phyloP scores from a whole-genome alignment of 2,888 invertebrate species.

The Osedax fenrisi region DNA sequence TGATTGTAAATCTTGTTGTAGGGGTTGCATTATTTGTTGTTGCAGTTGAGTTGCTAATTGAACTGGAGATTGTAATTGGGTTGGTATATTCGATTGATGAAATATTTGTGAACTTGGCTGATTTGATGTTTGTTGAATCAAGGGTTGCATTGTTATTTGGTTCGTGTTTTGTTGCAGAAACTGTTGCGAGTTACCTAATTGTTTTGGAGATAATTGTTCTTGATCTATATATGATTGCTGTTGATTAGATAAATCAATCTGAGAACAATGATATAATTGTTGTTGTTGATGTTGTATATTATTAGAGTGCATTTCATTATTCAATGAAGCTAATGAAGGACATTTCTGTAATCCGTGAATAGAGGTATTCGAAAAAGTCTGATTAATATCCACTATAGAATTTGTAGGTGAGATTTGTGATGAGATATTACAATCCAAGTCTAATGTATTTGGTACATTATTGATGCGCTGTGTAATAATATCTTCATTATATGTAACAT shows the following conservation, averaged over 20 bases:
- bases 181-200: not conserved
- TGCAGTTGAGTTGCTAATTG: not conserved
- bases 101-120: not conserved
- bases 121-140: not conserved
- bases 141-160: not conserved
- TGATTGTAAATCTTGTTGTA: slow-evolving; percentile 3
- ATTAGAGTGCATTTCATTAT: no score
- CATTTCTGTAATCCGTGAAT: not conserved
- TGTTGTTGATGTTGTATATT: not conserved
- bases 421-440: not conserved
- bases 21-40: not conserved
- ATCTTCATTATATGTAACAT: no score
- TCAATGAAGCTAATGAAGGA: no score
- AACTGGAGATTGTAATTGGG: not conserved
- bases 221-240: not conserved
- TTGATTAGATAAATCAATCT: not conserved
- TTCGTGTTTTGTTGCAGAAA: not conserved
- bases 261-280: not conserved
- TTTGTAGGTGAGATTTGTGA: not conserved
- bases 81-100: not conserved
- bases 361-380: not conserved
- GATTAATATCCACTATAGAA: not conserved
- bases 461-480: no score
- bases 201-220: not conserved
- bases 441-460: not conserved